Base-by-base conservation (phyloP, 2,888 invertebrate genomes). In the Ophioninae sp. region DNA sequence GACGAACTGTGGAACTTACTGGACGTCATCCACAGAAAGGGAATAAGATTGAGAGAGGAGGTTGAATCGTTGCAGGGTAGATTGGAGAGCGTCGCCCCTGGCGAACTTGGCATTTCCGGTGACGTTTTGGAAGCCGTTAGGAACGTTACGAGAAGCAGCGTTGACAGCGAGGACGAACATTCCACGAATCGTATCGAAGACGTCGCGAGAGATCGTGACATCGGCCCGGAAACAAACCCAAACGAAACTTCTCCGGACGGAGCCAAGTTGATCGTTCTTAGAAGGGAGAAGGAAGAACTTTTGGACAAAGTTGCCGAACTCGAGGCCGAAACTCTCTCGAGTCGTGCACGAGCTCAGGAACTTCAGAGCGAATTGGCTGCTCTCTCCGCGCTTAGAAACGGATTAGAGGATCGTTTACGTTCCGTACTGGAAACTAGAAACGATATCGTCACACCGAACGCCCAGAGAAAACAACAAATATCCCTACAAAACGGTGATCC, bases 1-100 rank as follows among this genome's bases (percentile, higher is more conserved):
- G 97, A 97, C 92, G 97, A 97, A 90, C 94, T 98, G 73, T 96
- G 97, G 96, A 97, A 97, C 89, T 94, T 98, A 67, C 94, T 98
- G 88, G 97, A 98, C 92, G 96, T 97, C 90, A 97, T 98, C 89
- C 97, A 97, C 90, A 94, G 96, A 82, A 97, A 96, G 89, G 95
- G 97, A 88, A 94, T 95, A 89, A 94, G 95, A 70, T 94, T 96
- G 89, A 95, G 95, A 82, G 96, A 96, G 88, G 97, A 96, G 91
- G 96, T 95, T 69, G 95, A 95, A 88, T 94, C 95, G 86, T 93
- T 96, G 85, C 96, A 96, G 77, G 94, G 93, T 37, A 93, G 93
- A 80, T 77, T 92, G 86, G 91, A 92, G 86, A 92, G 90, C 85
- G 91, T 88, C 6, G 89, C 91, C 0, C 89, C 92, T 0, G 91